These are phyloP conservation scores for Tipula unca DNA, from an alignment of 2,888 invertebrate genomes.

Conservation along the genomic window DNA sequence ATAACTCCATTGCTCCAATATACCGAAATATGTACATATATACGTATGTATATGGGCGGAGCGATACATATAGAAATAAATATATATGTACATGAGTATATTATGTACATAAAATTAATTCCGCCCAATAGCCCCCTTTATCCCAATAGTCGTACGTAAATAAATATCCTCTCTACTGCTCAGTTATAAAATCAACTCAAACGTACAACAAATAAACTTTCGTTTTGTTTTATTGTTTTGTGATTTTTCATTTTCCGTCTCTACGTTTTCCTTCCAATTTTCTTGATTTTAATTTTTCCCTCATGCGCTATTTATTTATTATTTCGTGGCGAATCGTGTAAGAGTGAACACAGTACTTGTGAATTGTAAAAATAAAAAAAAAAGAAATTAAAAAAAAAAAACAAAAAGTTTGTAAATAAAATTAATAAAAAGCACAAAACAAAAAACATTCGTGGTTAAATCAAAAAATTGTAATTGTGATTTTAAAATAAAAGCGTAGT, in stretches of 20 bases:
- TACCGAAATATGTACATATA: not conserved
- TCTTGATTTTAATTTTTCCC: slow-evolving; percentile 17
- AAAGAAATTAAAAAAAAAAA: not conserved
- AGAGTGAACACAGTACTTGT: not conserved
- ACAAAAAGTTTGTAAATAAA: not conserved
- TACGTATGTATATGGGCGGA: not conserved
- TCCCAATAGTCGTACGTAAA: not conserved
- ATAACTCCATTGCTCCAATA: slow-evolving; percentile 8
- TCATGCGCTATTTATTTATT: not conserved
- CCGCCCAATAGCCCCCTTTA: not conserved
- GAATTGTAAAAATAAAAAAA: not conserved
- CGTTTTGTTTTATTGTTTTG: not conserved
- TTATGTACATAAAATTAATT: not conserved
- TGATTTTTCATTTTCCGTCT: slow-evolving; percentile 14
- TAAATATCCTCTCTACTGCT: not conserved
- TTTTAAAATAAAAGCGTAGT: not conserved
- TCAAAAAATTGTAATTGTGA: not conserved
- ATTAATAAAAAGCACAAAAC: not conserved
- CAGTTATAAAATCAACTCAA: slow-evolving; percentile 17
- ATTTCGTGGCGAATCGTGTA: slow-evolving; percentile 16
- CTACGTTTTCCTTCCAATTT: not conserved
- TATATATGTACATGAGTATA: not conserved
- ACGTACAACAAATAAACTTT: not conserved
- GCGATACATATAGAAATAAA: not conserved
- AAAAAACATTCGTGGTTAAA: not conserved